Evolutionary conservation across 2,113 vertebrate genomes (phyloP).

Genomic region (Brachyhypopomus gauderio): DNA sequence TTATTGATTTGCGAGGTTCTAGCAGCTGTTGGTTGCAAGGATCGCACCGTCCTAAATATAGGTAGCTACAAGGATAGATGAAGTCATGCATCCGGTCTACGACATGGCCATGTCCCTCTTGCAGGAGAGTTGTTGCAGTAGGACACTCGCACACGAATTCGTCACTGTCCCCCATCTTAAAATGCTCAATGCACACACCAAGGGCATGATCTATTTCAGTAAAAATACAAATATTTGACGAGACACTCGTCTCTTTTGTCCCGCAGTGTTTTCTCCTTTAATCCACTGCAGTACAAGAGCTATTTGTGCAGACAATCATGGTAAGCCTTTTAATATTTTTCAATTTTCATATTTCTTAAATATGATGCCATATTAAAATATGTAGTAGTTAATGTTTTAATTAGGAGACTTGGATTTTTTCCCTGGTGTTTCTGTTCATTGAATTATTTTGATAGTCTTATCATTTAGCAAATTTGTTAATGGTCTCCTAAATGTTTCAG

Average conservation of each 20-base stretch:
- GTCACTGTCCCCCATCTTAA: conserved; percentile 23
- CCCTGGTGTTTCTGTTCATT: background rate
- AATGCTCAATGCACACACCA: conserved; percentile 39
- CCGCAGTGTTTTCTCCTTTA: conserved; percentile 21
- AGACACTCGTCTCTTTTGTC: conserved; percentile 11
- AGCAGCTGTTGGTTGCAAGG: conserved; percentile 37
- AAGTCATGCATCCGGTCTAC: conserved; percentile 57
- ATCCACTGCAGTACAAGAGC: conserved; percentile 36
- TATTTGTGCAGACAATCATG: conserved; percentile 42
- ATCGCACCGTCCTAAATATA: conserved; percentile 47
- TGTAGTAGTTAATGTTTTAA: background rate
- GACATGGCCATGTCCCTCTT: conserved; percentile 26
- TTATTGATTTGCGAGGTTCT: conserved; percentile 6
- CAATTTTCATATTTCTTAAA: background rate
- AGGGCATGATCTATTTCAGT: conserved; percentile 37
- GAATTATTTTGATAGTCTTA: background rate
- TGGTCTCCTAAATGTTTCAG: background rate
- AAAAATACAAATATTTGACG: background rate
- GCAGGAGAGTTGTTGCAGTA: conserved; percentile 17
- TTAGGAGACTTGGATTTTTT: background rate
- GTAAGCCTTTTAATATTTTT: background rate
- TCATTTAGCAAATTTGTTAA: conserved; percentile 3
- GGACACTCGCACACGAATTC: too few species aligned
- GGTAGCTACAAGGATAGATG: conserved; percentile 47
- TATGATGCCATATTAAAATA: background rate